These are phyloP conservation scores for Zosterops hypoxanthus DNA, from an alignment of 2,113 vertebrate genomes.

Conservation along the genomic window DNA sequence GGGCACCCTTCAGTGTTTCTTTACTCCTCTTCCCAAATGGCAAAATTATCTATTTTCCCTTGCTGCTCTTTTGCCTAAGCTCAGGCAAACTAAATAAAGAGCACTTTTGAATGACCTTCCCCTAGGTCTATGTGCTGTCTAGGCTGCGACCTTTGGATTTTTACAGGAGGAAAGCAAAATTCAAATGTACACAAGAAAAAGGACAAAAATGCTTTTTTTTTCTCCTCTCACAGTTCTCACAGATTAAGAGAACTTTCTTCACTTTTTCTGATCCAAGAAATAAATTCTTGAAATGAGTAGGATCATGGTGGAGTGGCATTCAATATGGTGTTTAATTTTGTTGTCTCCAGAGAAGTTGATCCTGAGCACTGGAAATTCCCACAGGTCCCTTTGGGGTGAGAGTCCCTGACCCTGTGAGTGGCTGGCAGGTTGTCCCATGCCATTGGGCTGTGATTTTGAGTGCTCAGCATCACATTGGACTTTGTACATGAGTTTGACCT, in stretches of 20 bases:
- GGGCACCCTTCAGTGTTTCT: background rate
- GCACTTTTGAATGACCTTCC: background rate
- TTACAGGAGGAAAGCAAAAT: background rate
- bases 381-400: fast-evolving
- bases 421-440: background rate
- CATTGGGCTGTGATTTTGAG: background rate
- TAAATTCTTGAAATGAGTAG: background rate
- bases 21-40: background rate
- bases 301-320: background rate
- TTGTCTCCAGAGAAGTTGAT: background rate
- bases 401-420: background rate
- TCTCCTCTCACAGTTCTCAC: background rate
- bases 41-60: background rate
- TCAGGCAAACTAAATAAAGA: background rate
- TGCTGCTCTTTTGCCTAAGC: background rate
- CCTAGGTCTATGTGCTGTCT: background rate
- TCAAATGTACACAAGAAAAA: background rate
- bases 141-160: background rate
- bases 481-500: background rate
- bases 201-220: background rate
- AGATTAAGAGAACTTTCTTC: background rate
- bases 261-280: background rate
- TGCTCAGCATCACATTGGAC: background rate
- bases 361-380: background rate
- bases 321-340: background rate